A percentile compares a stretch with the other conserved stretches of the same genome.
These are phyloP conservation scores for Aleadryas rufinucha DNA, from an alignment of 2,113 vertebrate genomes.

Conservation along the genomic window DNA sequence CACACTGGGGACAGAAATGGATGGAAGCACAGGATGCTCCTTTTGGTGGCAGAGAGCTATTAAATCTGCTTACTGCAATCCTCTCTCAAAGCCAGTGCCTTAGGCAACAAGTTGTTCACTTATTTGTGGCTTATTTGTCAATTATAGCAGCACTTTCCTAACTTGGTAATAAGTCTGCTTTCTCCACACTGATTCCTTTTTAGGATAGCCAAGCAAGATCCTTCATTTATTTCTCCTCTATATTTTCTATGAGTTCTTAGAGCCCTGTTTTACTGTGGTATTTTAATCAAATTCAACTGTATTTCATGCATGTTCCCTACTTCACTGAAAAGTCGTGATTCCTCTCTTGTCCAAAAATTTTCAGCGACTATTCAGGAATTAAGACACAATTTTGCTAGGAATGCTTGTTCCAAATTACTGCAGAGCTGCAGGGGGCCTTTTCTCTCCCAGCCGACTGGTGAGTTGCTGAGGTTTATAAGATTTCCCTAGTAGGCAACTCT, in stretches of 20 bases:
- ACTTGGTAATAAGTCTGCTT: conserved; percentile 20
- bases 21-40: neutral
- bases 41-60: neutral
- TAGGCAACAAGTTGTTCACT: neutral
- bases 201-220: neutral
- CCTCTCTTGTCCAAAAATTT: neutral
- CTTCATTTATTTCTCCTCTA: neutral
- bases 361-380: neutral
- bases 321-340: neutral
- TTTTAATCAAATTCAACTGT: conserved; percentile 18
- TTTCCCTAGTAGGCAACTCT: neutral
- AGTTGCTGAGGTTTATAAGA: neutral
- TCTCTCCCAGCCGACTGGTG: rapidly evolving
- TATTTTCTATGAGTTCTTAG: neutral
- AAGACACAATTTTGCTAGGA: neutral
- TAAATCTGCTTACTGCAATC: neutral
- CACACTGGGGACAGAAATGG: neutral
- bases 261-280: neutral
- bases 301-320: neutral
- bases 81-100: neutral
- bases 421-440: neutral
- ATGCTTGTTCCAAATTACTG: neutral
- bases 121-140: conserved; percentile 44
- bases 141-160: conserved; percentile 23
- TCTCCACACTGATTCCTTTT: conserved; percentile 3